phyloP scores from a whole-genome alignment of 2,797 vertebrate species.

The Karalla daura region DNA sequence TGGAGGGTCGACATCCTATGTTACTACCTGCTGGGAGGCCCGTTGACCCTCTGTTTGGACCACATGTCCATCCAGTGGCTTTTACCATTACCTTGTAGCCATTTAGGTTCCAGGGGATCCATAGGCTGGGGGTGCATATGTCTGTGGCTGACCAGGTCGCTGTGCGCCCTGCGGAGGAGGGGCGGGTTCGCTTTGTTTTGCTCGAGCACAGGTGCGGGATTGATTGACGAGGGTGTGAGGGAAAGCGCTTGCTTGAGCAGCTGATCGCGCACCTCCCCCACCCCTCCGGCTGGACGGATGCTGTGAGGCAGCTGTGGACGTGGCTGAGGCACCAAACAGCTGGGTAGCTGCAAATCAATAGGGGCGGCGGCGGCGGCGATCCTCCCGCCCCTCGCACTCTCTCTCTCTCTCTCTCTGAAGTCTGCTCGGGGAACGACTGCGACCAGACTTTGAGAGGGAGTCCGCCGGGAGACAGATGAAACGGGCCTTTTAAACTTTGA shows the following conservation, averaged over 20 bases:
- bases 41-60: no score
- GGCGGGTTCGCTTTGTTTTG: neutral
- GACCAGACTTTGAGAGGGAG: no score
- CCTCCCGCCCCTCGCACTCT: slow-evolving; percentile 4
- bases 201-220: neutral
- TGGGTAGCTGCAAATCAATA: slow-evolving; percentile 5
- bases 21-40: no score
- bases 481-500: neutral
- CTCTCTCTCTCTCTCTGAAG: neutral
- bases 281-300: slow-evolving; percentile 12
- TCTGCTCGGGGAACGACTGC: no score
- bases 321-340: slow-evolving; percentile 27
- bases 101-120: no score
- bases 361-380: slow-evolving; percentile 5
- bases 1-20: no score
- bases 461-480: neutral
- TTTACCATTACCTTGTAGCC: no score
- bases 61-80: neutral
- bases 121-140: neutral
- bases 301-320: neutral
- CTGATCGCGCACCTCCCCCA: neutral
- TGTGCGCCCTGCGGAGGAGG: neutral
- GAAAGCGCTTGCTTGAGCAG: neutral
- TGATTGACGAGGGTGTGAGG: neutral
- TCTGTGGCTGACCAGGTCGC: neutral